Evolutionary conservation across 2,888 invertebrate genomes (phyloP), one percentile per base, ranked within the genome.

Genomic region (Tetragnatha montana): DNA sequence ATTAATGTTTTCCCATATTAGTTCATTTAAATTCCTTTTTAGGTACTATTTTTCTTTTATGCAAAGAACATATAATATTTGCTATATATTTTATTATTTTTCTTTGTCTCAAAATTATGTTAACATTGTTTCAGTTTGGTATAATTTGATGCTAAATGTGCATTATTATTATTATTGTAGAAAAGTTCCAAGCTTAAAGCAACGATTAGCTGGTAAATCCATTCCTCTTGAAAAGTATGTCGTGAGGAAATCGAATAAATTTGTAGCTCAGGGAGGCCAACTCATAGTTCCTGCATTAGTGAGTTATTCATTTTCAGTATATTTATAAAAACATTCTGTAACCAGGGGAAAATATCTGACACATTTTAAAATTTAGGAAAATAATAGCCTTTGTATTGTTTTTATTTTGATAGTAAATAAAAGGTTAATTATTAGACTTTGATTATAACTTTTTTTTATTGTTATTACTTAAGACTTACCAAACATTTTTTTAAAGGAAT

Each of bases 151-250:
- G 14, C 21, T 73, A 0, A 12, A 22, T 73, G 12, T n/a, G 19
- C 12, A 10, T 73, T 73, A 19, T 73, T 19, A 22, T 22, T 71
- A 4, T 81, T 47, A 35, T 92, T 93, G 71, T 93, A 97, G 96
- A 92, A 95, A 96, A 92, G 97, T 97, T 7, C 97, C 98, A 6
- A 95, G 95, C 83, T 96, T 96, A 93, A 97, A 97, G 92, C 97
- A 98, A 93, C 95, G 97, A 87, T 97, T 99, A 87, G 98, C 98
- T 70, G 99, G 99, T 0, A 98, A 99, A 94, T 98, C 98, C 0
- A 94, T 99, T 91, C 99, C 99, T 2, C 96, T 99, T 95, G 99
- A 99, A 94, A 99, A 99, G 94, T 99, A 98, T 94, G 96, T 97
- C 79, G 95, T 97, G 14, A 96, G 96, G 93, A 97, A 97, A 92